phyloP scores from a whole-genome alignment of 2,113 vertebrate species.

The Arizona elegans region DNA sequence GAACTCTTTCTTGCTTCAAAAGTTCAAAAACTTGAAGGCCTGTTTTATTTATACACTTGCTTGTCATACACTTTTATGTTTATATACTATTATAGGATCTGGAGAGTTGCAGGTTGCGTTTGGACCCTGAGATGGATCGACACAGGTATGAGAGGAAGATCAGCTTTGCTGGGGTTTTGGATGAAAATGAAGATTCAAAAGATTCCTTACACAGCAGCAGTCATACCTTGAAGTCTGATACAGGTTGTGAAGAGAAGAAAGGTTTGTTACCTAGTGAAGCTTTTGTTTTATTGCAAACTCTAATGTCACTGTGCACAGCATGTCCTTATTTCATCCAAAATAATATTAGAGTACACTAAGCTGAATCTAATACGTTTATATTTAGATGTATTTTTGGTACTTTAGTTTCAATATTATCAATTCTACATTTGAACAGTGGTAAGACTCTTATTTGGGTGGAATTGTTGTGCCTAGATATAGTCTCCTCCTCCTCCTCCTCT shows the following conservation, averaged over 20 bases:
- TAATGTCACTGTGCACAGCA: constrained; percentile 47
- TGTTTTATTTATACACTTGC: background rate
- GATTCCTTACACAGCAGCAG: constrained; percentile 98
- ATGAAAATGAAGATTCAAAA: constrained; percentile 91
- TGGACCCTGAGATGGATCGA: constrained; percentile 93
- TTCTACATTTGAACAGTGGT: background rate
- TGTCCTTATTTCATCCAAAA: constrained; percentile 50
- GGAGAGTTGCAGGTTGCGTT: constrained; percentile 88
- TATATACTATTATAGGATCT: constrained; percentile 76
- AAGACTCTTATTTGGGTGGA: background rate
- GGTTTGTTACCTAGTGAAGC: constrained; percentile 66
- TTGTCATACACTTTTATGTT: background rate
- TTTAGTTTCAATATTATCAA: constrained; percentile 22
- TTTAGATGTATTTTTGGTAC: constrained; percentile 19
- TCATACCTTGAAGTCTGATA: constrained; percentile 96
- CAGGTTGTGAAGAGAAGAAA: constrained; percentile 91
- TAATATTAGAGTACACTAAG: constrained; percentile 41
- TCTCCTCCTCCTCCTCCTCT: background rate
- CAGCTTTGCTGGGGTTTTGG: constrained; percentile 96
- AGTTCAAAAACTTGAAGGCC: background rate
- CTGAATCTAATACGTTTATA: constrained; percentile 43
- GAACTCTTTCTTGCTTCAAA: background rate
- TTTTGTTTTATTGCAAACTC: constrained; percentile 31
- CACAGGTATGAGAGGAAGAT: constrained; percentile 99
- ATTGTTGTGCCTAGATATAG: background rate